Conservation (phyloP, 2,113 vertebrate genomes). For the Numenius arquata region DNA sequence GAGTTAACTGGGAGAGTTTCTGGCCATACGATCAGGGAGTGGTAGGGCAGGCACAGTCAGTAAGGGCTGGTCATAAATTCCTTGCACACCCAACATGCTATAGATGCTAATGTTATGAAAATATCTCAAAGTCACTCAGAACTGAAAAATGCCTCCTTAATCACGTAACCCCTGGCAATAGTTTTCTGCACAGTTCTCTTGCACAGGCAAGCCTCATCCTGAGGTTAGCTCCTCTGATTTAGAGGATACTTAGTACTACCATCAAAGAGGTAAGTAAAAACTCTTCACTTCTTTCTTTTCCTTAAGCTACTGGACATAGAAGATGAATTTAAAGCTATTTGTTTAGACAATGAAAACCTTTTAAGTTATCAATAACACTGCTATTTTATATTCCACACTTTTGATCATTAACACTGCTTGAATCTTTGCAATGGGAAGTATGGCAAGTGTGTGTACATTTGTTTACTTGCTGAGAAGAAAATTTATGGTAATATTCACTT, state of each 20-base stretch:
- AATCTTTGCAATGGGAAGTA: not conserved
- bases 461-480: not conserved
- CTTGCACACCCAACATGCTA: conserved; percentile 25
- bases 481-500: not conserved
- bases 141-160: conserved; percentile 25
- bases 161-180: conserved; percentile 17
- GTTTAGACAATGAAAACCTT: not conserved
- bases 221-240: not conserved
- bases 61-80: conserved; percentile 52
- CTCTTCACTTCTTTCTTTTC: not conserved
- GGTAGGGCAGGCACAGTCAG: not conserved
- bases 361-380: not conserved
- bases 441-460: not conserved
- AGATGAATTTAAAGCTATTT: not conserved
- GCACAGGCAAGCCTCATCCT: conserved; percentile 28
- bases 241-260: not conserved
- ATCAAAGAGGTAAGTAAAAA: not conserved
- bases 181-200: not conserved
- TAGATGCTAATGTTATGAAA: conserved; percentile 39
- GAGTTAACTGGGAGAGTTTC: not conserved
- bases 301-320: not conserved
- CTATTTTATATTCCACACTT: not conserved
- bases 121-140: conserved; percentile 24
- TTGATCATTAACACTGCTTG: not conserved
- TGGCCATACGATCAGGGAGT: not conserved